These are phyloP conservation scores for Capricornis sumatraensis DNA, from an alignment of 2,113 vertebrate species.

Conservation along the genomic window DNA sequence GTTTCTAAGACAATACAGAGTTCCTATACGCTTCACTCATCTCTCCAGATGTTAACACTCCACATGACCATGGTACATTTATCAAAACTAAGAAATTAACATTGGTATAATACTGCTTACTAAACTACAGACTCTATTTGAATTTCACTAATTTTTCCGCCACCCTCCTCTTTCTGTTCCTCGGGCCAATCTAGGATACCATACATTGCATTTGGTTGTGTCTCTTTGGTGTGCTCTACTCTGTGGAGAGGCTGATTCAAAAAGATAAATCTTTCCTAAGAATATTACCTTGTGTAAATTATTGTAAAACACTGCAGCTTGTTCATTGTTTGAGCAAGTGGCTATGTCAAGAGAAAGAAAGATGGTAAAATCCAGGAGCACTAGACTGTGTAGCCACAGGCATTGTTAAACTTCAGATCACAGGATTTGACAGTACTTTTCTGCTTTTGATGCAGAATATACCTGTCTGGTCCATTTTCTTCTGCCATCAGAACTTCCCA, in stretches of 20 bases:
- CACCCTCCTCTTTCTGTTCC: background rate
- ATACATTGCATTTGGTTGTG: background rate
- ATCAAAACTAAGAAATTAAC: background rate
- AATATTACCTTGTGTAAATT: background rate
- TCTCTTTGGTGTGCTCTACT: background rate
- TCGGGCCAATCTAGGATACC: background rate
- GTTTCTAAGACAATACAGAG: background rate
- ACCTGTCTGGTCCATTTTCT: background rate
- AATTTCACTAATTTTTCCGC: background rate
- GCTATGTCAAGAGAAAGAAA: background rate
- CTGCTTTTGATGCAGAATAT: background rate
- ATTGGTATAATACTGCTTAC: background rate
- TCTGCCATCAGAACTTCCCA: background rate
- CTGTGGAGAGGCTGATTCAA: background rate
- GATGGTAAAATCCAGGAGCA: background rate
- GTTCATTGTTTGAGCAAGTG: background rate
- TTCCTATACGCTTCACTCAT: background rate
- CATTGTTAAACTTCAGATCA: background rate
- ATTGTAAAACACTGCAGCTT: background rate
- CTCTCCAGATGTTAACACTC: background rate
- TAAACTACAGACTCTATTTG: background rate
- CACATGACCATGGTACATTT: background rate
- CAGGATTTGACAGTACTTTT: background rate
- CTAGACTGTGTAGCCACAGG: background rate
- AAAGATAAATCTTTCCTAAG: background rate